phyloP scores from a whole-genome alignment of 2,888 invertebrate genomes.

The Tuberolachnus salignus region DNA sequence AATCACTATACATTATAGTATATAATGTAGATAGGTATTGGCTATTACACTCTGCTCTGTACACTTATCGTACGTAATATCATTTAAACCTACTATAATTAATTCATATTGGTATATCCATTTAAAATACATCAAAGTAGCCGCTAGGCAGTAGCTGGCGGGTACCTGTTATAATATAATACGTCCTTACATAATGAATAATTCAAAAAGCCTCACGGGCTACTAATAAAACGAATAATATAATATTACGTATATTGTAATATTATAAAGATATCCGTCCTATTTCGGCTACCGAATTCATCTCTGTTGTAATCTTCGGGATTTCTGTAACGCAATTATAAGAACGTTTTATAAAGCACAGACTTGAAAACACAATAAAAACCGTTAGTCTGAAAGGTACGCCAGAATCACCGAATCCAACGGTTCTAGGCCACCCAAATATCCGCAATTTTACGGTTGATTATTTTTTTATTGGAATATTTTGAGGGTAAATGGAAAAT shows the following conservation, averaged over 20 bases:
- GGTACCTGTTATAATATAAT: background rate
- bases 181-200: background rate
- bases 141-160: background rate
- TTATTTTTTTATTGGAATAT: too few relatives aligned
- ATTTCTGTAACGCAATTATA: too few relatives aligned
- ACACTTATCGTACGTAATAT: background rate
- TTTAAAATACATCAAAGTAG: background rate
- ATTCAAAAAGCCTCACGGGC: conserved; percentile 33
- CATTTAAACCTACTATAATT: conserved; percentile 8
- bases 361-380: background rate
- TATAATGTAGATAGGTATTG: too few relatives aligned
- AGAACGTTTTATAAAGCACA: too few relatives aligned
- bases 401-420: too few relatives aligned
- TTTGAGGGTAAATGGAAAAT: too few relatives aligned
- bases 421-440: too few relatives aligned
- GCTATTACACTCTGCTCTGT: too few relatives aligned
- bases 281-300: conserved; percentile 31
- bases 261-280: conserved; percentile 1
- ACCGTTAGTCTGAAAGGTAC: too few relatives aligned
- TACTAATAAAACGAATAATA: conserved; percentile 25
- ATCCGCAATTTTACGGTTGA: too few relatives aligned
- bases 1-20: too few relatives aligned
- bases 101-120: conserved; percentile 11
- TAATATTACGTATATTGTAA: background rate
- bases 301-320: background rate